Percentiles rank a stretch among this genome's conserved stretches.
Evolutionary conservation across 2,888 invertebrate genomes (phyloP).

Genomic region (Tuberolachnus salignus): DNA sequence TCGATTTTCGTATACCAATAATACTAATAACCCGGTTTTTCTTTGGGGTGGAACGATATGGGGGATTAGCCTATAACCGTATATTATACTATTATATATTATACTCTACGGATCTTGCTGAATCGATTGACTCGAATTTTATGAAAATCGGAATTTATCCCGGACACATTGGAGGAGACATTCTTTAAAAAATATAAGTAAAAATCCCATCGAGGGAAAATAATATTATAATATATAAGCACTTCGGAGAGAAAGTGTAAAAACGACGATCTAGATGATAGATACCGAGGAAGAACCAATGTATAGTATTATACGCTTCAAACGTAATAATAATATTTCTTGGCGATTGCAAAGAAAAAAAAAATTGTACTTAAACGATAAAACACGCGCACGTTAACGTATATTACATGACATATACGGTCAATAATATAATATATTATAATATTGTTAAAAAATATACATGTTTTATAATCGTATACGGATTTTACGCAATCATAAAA

Average conservation of each 20-base stretch:
- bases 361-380: not conserved
- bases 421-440: not conserved
- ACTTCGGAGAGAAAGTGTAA: slow-evolving; percentile 35
- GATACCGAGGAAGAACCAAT: slow-evolving; percentile 13
- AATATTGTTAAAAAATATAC: not conserved
- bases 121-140: too few relatives aligned
- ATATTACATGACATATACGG: not conserved
- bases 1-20: too few relatives aligned
- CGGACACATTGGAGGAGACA: too few relatives aligned
- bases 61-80: too few relatives aligned
- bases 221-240: too few relatives aligned
- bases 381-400: not conserved
- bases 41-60: too few relatives aligned
- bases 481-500: not conserved
- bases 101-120: too few relatives aligned
- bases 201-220: too few relatives aligned
- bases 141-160: too few relatives aligned
- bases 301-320: slow-evolving; percentile 7
- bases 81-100: too few relatives aligned
- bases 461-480: not conserved
- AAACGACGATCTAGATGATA: slow-evolving; percentile 27
- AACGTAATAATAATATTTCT: not conserved
- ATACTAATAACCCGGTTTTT: too few relatives aligned
- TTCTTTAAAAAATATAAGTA: too few relatives aligned
- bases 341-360: not conserved